phyloP scores from a whole-genome alignment of 2,113 vertebrate genomes.

The Neodontobutis hainanensis region DNA sequence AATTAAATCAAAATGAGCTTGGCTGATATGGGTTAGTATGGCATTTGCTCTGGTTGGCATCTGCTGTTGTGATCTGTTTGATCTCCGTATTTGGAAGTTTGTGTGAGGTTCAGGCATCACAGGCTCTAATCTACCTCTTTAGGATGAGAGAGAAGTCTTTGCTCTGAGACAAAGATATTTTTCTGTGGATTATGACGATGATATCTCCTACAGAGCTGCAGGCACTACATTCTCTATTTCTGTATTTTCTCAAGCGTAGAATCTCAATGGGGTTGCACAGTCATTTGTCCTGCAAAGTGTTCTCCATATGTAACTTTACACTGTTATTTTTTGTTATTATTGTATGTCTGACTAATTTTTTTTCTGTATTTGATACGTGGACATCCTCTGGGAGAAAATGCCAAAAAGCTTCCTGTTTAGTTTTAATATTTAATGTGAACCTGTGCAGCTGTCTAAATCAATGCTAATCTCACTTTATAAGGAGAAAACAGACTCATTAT shows the following conservation, averaged over 20 bases:
- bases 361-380: slow-evolving; percentile 60
- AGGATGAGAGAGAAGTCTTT: slow-evolving; percentile 51
- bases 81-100: slow-evolving; percentile 56
- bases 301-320: slow-evolving; percentile 69
- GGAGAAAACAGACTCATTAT: slow-evolving; percentile 38
- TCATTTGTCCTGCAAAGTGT: slow-evolving; percentile 71
- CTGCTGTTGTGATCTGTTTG: slow-evolving; percentile 51
- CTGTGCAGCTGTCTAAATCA: slow-evolving; percentile 56
- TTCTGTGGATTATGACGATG: slow-evolving; percentile 65
- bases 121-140: slow-evolving; percentile 68
- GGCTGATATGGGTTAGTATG: slow-evolving; percentile 39
- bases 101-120: slow-evolving; percentile 58
- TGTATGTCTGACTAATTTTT: slow-evolving; percentile 62
- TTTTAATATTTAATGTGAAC: slow-evolving; percentile 71
- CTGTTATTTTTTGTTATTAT: slow-evolving; percentile 61
- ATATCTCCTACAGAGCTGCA: slow-evolving; percentile 63
- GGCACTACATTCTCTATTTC: slow-evolving; percentile 66
- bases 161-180: slow-evolving; percentile 59
- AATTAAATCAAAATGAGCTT: slow-evolving; percentile 41
- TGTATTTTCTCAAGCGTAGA: slow-evolving; percentile 64
- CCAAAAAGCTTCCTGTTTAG: slow-evolving; percentile 57
- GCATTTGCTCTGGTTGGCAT: slow-evolving; percentile 42
- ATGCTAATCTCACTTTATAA: slow-evolving; percentile 45
- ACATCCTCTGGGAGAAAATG: slow-evolving; percentile 54
- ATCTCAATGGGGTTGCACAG: slow-evolving; percentile 66